Conservation (phyloP, 2,797 vertebrate genomes). For the Stomatorhinus walkeri region DNA sequence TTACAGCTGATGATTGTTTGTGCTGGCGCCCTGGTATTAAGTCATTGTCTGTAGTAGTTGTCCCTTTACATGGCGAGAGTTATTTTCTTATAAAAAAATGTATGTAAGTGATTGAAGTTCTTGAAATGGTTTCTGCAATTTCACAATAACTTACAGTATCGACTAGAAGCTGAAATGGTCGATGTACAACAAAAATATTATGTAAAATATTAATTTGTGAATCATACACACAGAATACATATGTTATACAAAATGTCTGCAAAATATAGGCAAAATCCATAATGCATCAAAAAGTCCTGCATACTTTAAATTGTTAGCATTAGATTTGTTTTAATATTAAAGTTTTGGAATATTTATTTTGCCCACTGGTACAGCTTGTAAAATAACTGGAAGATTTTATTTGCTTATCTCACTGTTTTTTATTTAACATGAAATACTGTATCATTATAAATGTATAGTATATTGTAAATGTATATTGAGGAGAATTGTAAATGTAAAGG, state of each 20-base stretch:
- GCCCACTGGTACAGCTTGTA: conserved; percentile 39
- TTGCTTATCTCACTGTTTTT: conserved; percentile 40
- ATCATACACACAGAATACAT: not conserved
- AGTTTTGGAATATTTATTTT: conserved; percentile 38
- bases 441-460: not conserved
- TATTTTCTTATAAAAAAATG: not conserved
- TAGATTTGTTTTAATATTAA: not conserved
- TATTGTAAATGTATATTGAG: not conserved
- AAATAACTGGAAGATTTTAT: conserved; percentile 9
- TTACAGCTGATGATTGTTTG: not conserved
- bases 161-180: not conserved
- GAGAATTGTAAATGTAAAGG: not conserved
- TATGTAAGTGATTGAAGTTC: not conserved
- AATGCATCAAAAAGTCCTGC: not conserved
- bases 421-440: not conserved
- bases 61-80: not conserved
- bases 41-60: not conserved
- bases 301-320: not conserved
- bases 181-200: not conserved
- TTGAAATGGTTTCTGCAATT: not conserved
- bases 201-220: not conserved
- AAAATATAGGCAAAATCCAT: not conserved
- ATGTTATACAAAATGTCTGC: not conserved
- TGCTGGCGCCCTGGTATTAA: not conserved
- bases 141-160: not conserved